These are phyloP conservation scores for Ariopsis seemanni DNA, from an alignment of 2,113 vertebrate species.

Conservation along the genomic window DNA sequence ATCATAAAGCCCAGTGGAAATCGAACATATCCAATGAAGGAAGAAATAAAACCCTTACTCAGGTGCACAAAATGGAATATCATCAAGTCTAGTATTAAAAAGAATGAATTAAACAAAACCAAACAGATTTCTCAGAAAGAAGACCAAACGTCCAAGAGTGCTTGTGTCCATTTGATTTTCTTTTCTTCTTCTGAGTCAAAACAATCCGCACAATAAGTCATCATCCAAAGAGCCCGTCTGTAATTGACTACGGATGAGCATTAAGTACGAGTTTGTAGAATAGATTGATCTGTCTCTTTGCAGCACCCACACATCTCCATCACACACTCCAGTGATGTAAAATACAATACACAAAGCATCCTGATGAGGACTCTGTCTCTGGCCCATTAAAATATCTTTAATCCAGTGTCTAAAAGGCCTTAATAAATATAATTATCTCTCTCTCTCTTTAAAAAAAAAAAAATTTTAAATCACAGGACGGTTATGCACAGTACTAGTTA, in stretches of 20 bases:
- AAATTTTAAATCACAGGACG: slow-evolving; percentile 53
- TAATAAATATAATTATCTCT: slow-evolving; percentile 63
- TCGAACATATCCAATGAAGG: slow-evolving; percentile 20
- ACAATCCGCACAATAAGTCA: not conserved
- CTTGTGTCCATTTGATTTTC: slow-evolving; percentile 45
- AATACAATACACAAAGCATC: slow-evolving; percentile 60
- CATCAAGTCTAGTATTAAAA: slow-evolving; percentile 22
- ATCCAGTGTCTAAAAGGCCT: slow-evolving; percentile 75
- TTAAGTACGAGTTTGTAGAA: slow-evolving; percentile 7
- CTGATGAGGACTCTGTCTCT: slow-evolving; percentile 67
- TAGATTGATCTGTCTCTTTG: slow-evolving; percentile 40
- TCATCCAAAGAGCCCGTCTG: not conserved
- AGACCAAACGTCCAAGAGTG: slow-evolving; percentile 53
- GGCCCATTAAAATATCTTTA: slow-evolving; percentile 58
- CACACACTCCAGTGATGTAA: slow-evolving; percentile 72
- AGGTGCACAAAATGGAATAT: not conserved
- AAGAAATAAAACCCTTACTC: slow-evolving; percentile 22
- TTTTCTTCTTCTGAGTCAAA: slow-evolving; percentile 37
- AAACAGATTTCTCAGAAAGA: not conserved
- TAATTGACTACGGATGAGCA: not conserved
- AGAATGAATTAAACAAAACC: slow-evolving; percentile 5
- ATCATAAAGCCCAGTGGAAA: slow-evolving; percentile 55
- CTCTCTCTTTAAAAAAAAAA: not conserved
- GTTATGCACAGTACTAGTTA: slow-evolving; percentile 55
- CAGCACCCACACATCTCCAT: slow-evolving; percentile 66